A percentile compares a stretch with the other conserved stretches of the same genome.
Conservation (phyloP, 2,888 invertebrate species). For the Rhagonycha fulva region DNA sequence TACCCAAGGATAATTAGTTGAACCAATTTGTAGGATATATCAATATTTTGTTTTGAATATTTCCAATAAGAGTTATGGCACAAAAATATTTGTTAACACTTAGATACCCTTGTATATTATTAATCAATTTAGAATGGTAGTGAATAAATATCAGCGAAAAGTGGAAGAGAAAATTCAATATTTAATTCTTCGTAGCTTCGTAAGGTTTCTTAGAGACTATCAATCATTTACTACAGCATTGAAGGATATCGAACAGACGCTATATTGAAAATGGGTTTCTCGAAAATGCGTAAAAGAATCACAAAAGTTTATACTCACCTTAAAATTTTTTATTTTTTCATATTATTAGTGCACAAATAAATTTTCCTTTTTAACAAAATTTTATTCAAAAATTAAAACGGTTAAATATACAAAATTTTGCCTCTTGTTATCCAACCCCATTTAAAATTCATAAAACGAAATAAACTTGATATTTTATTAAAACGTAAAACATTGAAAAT, state of each 20-base stretch:
- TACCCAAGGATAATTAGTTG: neutral
- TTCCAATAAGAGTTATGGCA: neutral
- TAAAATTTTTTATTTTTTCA: neutral
- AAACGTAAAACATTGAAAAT: neutral
- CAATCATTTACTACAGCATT: constrained; percentile 51
- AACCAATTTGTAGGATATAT: no score
- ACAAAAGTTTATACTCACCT: neutral
- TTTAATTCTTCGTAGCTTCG: constrained; percentile 40
- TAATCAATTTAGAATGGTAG: neutral
- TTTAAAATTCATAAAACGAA: neutral
- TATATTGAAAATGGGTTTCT: constrained; percentile 14
- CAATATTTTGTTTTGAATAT: neutral
- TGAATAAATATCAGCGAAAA: neutral
- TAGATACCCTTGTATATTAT: neutral
- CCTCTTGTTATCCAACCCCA: neutral
- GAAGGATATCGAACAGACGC: constrained; percentile 32
- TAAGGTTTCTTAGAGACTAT: constrained; percentile 47
- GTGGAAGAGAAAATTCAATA: constrained; percentile 32
- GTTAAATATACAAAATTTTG: neutral
- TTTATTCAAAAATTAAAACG: neutral
- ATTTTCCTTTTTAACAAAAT: neutral
- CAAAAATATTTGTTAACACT: neutral
- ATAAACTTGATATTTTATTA: neutral
- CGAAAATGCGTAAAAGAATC: constrained; percentile 25
- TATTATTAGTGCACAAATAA: neutral